Conservation (phyloP, 2,888 invertebrate genomes). For the Drosophila helvetica region DNA sequence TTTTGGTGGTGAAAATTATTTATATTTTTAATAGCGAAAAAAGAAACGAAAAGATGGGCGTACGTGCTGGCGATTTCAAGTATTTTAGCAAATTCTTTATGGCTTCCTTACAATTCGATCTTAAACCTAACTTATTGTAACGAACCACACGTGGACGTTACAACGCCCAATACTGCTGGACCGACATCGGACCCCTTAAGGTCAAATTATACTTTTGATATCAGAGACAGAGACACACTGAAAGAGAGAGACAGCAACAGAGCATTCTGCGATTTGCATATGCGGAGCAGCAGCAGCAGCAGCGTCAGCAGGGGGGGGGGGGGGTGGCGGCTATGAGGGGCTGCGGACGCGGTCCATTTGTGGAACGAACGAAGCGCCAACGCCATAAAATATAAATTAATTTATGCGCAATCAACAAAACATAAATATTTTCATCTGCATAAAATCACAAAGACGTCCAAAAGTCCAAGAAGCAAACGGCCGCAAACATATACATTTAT, state of each 20-base stretch:
- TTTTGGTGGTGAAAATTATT: no score
- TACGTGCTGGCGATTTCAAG: no score
- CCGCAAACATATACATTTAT: slow-evolving; percentile 56
- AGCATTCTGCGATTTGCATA: slow-evolving; percentile 68
- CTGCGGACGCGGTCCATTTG: slow-evolving; percentile 70
- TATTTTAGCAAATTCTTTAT: no score
- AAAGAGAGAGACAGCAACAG: slow-evolving; percentile 42
- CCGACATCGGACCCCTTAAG: no score
- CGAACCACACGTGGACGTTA: no score
- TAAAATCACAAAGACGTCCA: slow-evolving; percentile 76
- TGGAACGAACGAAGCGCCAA: slow-evolving; percentile 76
- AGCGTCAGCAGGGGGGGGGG: no score
- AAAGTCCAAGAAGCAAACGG: slow-evolving; percentile 67
- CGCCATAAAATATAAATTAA: slow-evolving; percentile 80
- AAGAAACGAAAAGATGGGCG: no score
- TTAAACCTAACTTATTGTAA: no score
- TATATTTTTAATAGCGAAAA: no score
- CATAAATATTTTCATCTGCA: slow-evolving; percentile 80
- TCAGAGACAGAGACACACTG: slow-evolving; percentile 43
- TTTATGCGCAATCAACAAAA: slow-evolving; percentile 80
- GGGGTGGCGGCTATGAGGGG: not conserved
- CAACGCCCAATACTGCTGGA: no score
- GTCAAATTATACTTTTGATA: slow-evolving; percentile 76
- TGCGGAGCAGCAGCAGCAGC: slow-evolving; percentile 24
- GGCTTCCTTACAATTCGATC: no score